Evolutionary conservation across 2,113 vertebrate genomes (phyloP).

Genomic region (Cyanocitta stelleri): DNA sequence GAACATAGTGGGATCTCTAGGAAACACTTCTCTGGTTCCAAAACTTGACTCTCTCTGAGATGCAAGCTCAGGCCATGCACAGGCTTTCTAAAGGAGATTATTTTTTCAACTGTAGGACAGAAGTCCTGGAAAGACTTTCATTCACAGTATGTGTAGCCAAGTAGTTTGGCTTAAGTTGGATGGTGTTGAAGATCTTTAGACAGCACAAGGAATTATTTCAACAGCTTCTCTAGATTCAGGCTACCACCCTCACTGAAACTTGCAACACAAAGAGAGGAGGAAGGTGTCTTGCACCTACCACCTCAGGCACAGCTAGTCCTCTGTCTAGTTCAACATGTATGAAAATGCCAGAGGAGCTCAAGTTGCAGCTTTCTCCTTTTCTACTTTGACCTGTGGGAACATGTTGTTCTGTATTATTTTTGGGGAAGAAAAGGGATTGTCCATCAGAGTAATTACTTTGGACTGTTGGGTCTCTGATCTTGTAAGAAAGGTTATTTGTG

Average conservation of each 20-base stretch:
- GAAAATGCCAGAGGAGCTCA: not conserved
- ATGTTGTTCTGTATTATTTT: not conserved
- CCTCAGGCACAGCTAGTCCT: not conserved
- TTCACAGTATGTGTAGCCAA: not conserved
- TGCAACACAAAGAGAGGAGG: not conserved
- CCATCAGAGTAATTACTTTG: not conserved
- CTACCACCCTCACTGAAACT: not conserved
- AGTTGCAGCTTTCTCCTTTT: not conserved
- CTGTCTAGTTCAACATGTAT: not conserved
- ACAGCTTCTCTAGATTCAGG: not conserved
- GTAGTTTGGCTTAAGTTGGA: slow-evolving; percentile 1
- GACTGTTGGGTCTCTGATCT: not conserved
- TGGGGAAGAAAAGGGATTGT: not conserved
- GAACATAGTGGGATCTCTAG: not conserved
- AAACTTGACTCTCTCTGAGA: not conserved
- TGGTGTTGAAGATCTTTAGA: not conserved
- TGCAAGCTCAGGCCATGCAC: not conserved
- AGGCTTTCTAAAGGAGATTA: slow-evolving; percentile 14
- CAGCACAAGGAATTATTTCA: not conserved
- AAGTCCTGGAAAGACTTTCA: slow-evolving; percentile 10
- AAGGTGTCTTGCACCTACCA: not conserved
- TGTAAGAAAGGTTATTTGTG: not conserved
- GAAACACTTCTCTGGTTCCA: slow-evolving; percentile 19
- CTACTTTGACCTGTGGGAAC: not conserved
- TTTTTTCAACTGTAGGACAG: not conserved